Base-by-base conservation (phyloP, 2,888 invertebrate species). In the Emmelina monodactyla region DNA sequence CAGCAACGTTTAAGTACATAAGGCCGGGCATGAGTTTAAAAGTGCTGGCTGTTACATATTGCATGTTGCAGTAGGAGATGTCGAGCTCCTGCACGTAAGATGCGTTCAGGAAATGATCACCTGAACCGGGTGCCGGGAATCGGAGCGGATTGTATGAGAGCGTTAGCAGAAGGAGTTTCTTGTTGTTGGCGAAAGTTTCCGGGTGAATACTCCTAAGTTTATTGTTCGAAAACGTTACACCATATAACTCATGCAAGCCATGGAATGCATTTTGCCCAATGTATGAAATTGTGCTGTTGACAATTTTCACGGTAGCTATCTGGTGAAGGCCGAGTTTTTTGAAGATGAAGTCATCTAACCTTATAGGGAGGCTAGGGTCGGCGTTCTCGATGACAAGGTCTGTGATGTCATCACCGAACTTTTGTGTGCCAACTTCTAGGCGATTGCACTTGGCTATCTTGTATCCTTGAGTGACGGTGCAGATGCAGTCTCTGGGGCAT, bases 231-330 rank as follows among this genome's bases (percentile, higher is more conserved):
- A 92, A 72, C 50, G 88, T 85, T 0, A 91, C 83, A 13, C 86
- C 82, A 46, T 86, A 87, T 16, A 92, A 68, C 42, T 86, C 83
- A 13, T 83, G 72, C 34, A 90, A 71, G 3, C 85, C 86, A 41
- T 83, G 82, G 75, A 92, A 91, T 1, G 90, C 89, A 32, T 82
- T 85, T 13, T 83, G 83, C 47, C 86, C 85, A 44, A 91, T 80
- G 37, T 82, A 82, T 31, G 82, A 71, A 50, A 91, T 86, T 7
- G 85, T 85, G 40, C 88, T 88, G 57, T 89, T 86, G 34, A 83
- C 82, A 47, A 90, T 87, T 53, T 85, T 85, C 11, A 90, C 82
- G 2, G 87, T 85, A 14, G 86, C 84, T 22, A 89, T 72, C 48
- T 84, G 82, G 47, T 85, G 83, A 15, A 90, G 73, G 30, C 87